These are phyloP conservation scores for Emydoidea blandingii DNA, from an alignment of 2,797 vertebrate genomes.

Conservation along the genomic window DNA sequence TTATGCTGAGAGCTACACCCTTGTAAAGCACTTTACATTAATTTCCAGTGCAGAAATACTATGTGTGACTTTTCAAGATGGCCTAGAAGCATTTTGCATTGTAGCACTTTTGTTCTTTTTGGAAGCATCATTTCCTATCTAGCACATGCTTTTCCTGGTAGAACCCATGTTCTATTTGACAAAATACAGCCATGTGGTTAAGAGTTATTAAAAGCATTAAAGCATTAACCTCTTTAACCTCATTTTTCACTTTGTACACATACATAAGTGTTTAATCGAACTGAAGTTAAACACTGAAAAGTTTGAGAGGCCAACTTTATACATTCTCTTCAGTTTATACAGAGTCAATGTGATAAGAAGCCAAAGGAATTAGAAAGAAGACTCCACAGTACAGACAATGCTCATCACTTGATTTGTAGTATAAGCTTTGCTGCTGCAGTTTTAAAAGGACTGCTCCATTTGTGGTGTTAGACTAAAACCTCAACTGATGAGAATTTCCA, in stretches of 20 bases:
- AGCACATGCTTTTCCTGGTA: conserved; percentile 48
- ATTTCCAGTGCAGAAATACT: conserved; percentile 40
- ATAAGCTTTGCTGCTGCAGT: conserved; percentile 60
- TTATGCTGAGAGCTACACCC: not conserved
- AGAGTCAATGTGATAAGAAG: conserved; percentile 72
- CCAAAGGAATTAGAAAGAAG: conserved; percentile 58
- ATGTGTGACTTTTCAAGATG: conserved; percentile 47
- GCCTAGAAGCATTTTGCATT: conserved; percentile 35
- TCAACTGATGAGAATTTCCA: conserved; percentile 46
- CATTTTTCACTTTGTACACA: conserved; percentile 83
- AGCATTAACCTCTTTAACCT: conserved; percentile 83
- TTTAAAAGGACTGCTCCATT: conserved; percentile 6
- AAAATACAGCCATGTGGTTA: conserved; percentile 79
- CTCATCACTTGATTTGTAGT: conserved; percentile 56
- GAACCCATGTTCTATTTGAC: conserved; percentile 76
- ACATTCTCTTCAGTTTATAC: conserved; percentile 73
- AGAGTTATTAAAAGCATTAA: conserved; percentile 85
- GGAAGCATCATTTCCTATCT: conserved; percentile 41
- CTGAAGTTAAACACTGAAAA: conserved; percentile 81
- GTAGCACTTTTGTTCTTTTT: conserved; percentile 26
- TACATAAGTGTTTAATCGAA: conserved; percentile 82
- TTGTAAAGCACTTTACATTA: not conserved
- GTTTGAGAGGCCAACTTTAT: conserved; percentile 76
- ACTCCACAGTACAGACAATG: conserved; percentile 49
- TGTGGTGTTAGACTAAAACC: conserved; percentile 1